phyloP scores from a whole-genome alignment of 1,140 invertebrate species.

The Palaemon carinicauda region DNA sequence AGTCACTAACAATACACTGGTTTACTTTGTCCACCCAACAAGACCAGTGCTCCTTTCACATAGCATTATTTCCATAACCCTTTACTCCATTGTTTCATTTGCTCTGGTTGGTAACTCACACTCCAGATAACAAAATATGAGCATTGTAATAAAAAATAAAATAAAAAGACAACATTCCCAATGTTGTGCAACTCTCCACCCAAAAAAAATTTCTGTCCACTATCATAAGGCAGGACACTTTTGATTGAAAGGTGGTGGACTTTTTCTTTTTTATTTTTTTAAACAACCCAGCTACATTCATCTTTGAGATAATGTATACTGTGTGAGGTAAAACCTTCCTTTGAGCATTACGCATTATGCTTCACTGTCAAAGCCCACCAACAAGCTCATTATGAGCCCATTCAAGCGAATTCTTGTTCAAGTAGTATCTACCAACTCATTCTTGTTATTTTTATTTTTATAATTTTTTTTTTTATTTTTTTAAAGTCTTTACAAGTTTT shows the following conservation, averaged over 20 bases:
- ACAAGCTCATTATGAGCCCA: no score
- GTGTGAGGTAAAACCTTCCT: conserved; percentile 51
- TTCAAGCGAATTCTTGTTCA: no score
- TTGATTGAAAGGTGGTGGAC: conserved; percentile 54
- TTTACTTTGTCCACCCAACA: conserved; percentile 38
- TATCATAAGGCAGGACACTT: conserved; percentile 50
- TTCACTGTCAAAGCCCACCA: background rate
- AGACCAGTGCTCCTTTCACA: conserved; percentile 15
- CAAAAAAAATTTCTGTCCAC: background rate
- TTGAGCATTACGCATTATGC: conserved; percentile 50
- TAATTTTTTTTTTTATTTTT: no score
- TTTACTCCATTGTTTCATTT: background rate
- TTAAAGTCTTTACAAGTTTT: no score
- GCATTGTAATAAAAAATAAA: conserved; percentile 22
- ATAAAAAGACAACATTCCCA: background rate
- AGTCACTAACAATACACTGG: conserved; percentile 54
- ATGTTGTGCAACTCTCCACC: background rate
- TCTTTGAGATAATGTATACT: conserved; percentile 48
- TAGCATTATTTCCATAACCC: no score
- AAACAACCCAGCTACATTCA: conserved; percentile 42
- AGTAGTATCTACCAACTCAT: no score
- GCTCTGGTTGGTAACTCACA: conserved; percentile 18
- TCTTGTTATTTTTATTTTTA: no score
- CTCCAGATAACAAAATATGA: conserved; percentile 37
- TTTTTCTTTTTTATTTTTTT: conserved; percentile 30